Percentiles rank a stretch among this genome's conserved stretches.
Conservation (phyloP, 1,140 invertebrate genomes). For the Gryon sp. region DNA sequence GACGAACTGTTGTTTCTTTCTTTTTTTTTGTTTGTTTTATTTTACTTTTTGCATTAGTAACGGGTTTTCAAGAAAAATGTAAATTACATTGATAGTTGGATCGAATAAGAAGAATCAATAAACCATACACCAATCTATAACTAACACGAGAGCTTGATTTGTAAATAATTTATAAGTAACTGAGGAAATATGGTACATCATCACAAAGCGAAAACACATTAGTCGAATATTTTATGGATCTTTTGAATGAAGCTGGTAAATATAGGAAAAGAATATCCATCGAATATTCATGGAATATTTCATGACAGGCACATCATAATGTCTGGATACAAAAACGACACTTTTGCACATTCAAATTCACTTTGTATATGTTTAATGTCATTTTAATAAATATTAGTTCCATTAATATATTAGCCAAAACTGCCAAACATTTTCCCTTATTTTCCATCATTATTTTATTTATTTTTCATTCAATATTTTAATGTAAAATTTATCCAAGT, state of each 20-base stretch:
- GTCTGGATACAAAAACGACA: constrained; percentile 20
- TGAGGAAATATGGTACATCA: background rate
- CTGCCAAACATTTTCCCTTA: no score
- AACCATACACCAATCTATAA: background rate
- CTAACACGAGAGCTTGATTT: constrained; percentile 2
- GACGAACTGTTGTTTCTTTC: background rate
- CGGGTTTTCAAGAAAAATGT: background rate
- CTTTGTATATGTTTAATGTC: constrained; percentile 10
- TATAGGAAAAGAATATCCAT: constrained; percentile 20
- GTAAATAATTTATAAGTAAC: constrained; percentile 18
- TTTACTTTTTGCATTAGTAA: background rate
- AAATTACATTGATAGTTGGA: background rate
- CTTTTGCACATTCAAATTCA: constrained; percentile 21
- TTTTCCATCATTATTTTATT: no score
- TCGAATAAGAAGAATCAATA: background rate
- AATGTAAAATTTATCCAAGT: no score
- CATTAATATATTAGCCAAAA: background rate
- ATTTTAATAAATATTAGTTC: constrained; percentile 15
- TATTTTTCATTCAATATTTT: no score
- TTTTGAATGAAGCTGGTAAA: background rate
- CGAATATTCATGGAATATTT: constrained; percentile 45
- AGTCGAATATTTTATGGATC: constrained; percentile 23
- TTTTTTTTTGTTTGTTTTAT: background rate
- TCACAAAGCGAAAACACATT: constrained; percentile 26
- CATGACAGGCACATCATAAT: background rate